Percentiles rank a stretch among this genome's conserved stretches.
Evolutionary conservation across 2,888 invertebrate genomes (phyloP).

Genomic region (Pollenia labialis): DNA sequence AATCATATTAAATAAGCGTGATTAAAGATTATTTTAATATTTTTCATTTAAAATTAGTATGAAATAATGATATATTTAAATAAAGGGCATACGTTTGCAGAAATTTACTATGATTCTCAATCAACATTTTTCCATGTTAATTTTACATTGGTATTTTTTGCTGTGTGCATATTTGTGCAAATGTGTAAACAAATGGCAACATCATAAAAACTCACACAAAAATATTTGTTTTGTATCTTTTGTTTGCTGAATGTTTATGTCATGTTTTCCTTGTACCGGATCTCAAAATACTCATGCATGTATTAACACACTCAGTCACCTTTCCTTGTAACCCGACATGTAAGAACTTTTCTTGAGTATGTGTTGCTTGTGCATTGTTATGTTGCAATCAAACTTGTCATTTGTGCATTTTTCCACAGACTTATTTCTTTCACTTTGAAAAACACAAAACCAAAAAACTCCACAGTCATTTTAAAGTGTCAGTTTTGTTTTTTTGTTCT

Average conservation of each 20-base stretch:
- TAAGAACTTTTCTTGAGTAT: constrained; percentile 1
- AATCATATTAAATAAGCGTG: too few species aligned
- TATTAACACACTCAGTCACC: background rate
- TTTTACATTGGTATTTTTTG: too few species aligned
- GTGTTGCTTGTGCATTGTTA: constrained; percentile 28
- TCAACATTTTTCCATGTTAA: too few species aligned
- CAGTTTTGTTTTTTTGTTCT: background rate
- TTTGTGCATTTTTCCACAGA: constrained; percentile 59
- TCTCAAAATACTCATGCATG: constrained; percentile 41
- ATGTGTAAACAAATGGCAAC: constrained; percentile 17
- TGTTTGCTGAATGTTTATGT: constrained; percentile 54
- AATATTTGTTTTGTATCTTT: constrained; percentile 25
- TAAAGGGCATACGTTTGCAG: too few species aligned
- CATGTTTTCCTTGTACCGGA: constrained; percentile 55
- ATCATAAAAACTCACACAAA: constrained; percentile 16
- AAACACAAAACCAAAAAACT: constrained; percentile 34
- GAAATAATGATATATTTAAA: too few species aligned
- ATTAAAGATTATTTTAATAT: too few species aligned
- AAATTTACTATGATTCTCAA: too few species aligned
- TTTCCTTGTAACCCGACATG: constrained; percentile 12
- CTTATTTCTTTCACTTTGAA: constrained; percentile 50
- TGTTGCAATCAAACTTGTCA: constrained; percentile 59
- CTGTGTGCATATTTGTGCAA: background rate
- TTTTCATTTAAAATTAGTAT: too few species aligned
- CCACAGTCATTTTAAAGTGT: constrained; percentile 51